Evolutionary conservation across 1,140 invertebrate species (phyloP).

Genomic region (Saccostrea echinata): DNA sequence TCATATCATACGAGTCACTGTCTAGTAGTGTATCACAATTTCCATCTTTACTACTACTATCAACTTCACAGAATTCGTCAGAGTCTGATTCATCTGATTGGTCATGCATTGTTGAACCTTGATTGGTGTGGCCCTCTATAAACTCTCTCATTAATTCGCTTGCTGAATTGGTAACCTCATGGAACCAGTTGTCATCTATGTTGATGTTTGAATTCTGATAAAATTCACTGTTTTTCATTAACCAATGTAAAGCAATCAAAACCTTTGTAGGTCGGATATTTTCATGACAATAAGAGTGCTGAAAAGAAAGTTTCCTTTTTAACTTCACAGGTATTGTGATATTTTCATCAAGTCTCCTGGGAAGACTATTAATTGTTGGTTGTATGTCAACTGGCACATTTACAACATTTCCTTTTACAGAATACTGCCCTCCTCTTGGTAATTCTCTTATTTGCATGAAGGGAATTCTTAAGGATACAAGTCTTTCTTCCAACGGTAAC

Average conservation of each 20-base stretch:
- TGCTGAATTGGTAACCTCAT: constrained; percentile 34
- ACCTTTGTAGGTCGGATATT: constrained; percentile 51
- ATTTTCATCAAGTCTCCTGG: constrained; percentile 50
- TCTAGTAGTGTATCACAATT: no score
- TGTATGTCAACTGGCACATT: constrained; percentile 44
- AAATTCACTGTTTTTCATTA: constrained; percentile 19
- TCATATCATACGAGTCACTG: background rate
- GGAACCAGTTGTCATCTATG: constrained; percentile 20
- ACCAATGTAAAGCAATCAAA: constrained; percentile 17
- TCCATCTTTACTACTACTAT: background rate
- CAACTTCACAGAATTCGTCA: constrained; percentile 45
- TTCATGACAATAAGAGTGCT: constrained; percentile 48
- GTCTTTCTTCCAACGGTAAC: constrained; percentile 48
- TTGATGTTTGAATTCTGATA: constrained; percentile 47
- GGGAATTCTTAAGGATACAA: constrained; percentile 8
- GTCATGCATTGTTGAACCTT: background rate
- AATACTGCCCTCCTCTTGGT: constrained; percentile 36
- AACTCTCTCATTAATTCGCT: constrained; percentile 42
- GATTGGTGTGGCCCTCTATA: background rate
- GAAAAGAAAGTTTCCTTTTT: constrained; percentile 48
- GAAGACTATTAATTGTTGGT: constrained; percentile 53
- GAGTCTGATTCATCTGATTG: background rate
- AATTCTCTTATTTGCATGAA: no score
- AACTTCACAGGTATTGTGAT: constrained; percentile 53
- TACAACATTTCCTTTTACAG: constrained; percentile 44